Base-by-base conservation (phyloP, 2,797 vertebrate species). In the Periophthalmus magnuspinnatus region DNA sequence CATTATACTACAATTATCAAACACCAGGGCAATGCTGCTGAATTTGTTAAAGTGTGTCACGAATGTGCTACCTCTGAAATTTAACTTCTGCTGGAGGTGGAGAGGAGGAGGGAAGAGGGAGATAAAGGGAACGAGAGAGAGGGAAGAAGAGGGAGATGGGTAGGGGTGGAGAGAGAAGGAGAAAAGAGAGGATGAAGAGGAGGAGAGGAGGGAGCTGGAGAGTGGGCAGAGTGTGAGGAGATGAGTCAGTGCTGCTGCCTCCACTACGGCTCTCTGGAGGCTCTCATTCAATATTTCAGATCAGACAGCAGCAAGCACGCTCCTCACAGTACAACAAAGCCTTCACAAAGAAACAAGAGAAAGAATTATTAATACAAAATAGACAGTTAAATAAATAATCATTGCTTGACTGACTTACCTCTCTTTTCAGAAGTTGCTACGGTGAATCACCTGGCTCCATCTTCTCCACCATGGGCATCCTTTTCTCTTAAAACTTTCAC, bases 221-320 rank as follows among this genome's bases (percentile, higher is more conserved):
- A 61, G 59, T 38, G 36, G 59, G 59, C 34, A 41, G 34, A 6
- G n/a, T 11, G 59, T 32, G 57, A 41, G 59, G 19, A 61, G 59
- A 41, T 38, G 59, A 41, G 34, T 38, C 34, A 61, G 59, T n/a
- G 10, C 58, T 19, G 57, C 57, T 22, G 28, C 57, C 58, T 34
- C 58, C 58, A 2, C 33, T 33, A 13, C 17, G 3, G 32, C 17
- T 60, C 7, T 60, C 17, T 36, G 57, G 57, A 59, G 57, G 57
- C 58, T 59, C 17, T n/a, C 57, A 59, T 59, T 59, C 57, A 59
- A 33, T 34, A 33, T 59, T 60, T 36, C 33, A 60, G 33, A 36
- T 34, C 58, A 34, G 17, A 60, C 58, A 32, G 56, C 58, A 60
- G 14, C 56, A 17, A n/a, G 32, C 32, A 32, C 13, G 7, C 6